Percentiles rank a stretch among this genome's conserved stretches.
phyloP scores from a whole-genome alignment of 2,113 vertebrate species.

The Eurypyga helias region DNA sequence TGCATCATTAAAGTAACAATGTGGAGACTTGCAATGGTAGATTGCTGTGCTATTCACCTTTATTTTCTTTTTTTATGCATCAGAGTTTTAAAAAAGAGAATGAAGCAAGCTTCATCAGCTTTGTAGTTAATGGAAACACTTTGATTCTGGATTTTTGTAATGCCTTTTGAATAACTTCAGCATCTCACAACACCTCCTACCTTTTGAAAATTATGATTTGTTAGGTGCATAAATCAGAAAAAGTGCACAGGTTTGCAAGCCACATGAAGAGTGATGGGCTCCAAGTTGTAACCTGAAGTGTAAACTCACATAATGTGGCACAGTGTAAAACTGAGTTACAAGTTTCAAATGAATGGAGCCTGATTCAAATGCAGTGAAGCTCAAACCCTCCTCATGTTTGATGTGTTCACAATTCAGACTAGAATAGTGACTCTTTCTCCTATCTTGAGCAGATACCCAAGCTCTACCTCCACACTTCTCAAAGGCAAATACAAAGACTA shows the following conservation, averaged over 20 bases:
- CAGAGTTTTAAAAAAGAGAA: neutral
- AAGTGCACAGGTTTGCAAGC: neutral
- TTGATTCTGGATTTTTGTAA: neutral
- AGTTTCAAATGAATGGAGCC: neutral
- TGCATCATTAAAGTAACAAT: slow-evolving; percentile 15
- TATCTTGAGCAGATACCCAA: neutral
- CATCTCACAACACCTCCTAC: neutral
- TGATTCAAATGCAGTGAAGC: neutral
- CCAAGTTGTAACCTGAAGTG: neutral
- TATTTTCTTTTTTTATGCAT: neutral
- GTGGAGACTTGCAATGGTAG: neutral
- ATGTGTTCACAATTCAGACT: neutral
- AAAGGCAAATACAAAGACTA: neutral
- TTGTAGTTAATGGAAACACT: neutral
- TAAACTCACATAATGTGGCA: neutral
- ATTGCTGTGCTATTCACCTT: slow-evolving; percentile 32
- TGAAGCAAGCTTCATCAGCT: neutral
- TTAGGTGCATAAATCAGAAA: neutral
- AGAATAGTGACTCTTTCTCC: neutral
- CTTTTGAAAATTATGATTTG: neutral
- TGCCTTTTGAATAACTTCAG: neutral
- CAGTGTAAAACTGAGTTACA: neutral
- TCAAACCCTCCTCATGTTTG: neutral
- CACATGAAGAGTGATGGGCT: neutral
- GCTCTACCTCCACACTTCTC: neutral